phyloP scores from a whole-genome alignment of 2,888 invertebrate species.

The Ramazzottius varieornatus region DNA sequence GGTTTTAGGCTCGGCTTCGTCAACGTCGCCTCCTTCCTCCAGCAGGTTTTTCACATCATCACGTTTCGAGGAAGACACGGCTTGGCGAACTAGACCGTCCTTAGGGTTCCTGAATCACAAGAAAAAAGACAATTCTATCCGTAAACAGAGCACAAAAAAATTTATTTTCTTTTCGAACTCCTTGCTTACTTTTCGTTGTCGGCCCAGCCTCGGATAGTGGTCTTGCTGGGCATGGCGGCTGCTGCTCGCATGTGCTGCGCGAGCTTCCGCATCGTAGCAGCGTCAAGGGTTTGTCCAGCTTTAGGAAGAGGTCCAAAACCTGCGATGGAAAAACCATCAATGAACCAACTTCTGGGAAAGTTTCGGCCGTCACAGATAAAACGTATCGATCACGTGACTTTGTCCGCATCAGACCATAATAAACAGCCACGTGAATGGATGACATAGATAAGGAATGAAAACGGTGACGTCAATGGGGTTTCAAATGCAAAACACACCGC shows the following conservation, averaged over 20 bases:
- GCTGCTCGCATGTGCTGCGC: conserved; percentile 1
- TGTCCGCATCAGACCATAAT: neutral
- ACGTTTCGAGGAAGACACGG: neutral
- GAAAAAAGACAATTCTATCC: neutral
- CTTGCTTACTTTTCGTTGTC: conserved; percentile 1
- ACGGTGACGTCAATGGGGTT: too few species aligned
- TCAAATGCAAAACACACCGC: neutral
- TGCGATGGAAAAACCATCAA: too few species aligned
- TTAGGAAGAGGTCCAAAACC: neutral
- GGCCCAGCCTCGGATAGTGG: neutral
- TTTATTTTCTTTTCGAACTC: neutral
- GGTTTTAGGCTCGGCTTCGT: conserved; percentile 1
- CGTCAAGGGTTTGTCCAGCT: conserved; percentile 1
- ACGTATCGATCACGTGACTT: neutral
- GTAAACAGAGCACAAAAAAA: neutral
- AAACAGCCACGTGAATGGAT: too few species aligned
- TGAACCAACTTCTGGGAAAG: too few species aligned
- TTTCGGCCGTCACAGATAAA: too few species aligned
- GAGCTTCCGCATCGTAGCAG: neutral
- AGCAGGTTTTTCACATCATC: conserved; percentile 1
- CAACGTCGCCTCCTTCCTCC: neutral
- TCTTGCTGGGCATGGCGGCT: neutral
- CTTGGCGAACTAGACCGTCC: neutral
- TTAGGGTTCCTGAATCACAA: neutral
- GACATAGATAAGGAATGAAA: too few species aligned